A percentile compares a stretch with the other conserved stretches of the same genome.
phyloP scores from a whole-genome alignment of 2,888 invertebrate genomes.

The Apodemia mormo region DNA sequence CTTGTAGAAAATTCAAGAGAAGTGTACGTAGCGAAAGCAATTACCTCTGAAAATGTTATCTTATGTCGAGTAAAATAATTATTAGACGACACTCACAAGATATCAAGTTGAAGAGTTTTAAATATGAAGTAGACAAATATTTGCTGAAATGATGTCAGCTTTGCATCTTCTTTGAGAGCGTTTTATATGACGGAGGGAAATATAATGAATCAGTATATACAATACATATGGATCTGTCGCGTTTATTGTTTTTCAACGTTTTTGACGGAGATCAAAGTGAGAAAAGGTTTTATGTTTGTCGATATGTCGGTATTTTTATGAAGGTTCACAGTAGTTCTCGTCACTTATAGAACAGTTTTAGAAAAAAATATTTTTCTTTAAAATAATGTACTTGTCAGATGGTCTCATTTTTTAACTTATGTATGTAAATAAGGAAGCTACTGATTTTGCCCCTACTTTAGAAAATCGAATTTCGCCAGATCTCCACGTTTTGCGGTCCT shows the following conservation, averaged over 20 bases:
- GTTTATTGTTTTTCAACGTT: background rate
- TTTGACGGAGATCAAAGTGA: background rate
- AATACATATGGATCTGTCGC: background rate
- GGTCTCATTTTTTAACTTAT: too few species aligned
- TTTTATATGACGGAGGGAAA: background rate
- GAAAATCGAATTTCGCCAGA: too few species aligned
- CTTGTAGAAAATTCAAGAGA: background rate
- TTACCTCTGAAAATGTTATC: slow-evolving; percentile 9
- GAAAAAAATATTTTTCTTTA: too few species aligned
- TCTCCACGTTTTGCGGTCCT: too few species aligned
- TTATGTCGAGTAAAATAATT: background rate
- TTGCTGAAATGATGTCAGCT: slow-evolving; percentile 9
- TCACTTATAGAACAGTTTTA: too few species aligned
- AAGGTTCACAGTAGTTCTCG: too few species aligned
- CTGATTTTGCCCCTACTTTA: too few species aligned
- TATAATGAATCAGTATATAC: background rate
- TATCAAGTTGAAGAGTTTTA: background rate
- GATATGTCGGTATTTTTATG: background rate
- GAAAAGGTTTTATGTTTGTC: background rate
- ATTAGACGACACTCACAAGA: background rate
- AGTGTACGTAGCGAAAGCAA: background rate
- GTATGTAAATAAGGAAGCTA: too few species aligned
- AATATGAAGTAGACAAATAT: background rate
- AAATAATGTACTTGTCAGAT: too few species aligned
- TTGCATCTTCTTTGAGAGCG: background rate